Percentiles rank a stretch among this genome's conserved stretches.
phyloP scores from a whole-genome alignment of 2,113 vertebrate species.

The Pongo pygmaeus region DNA sequence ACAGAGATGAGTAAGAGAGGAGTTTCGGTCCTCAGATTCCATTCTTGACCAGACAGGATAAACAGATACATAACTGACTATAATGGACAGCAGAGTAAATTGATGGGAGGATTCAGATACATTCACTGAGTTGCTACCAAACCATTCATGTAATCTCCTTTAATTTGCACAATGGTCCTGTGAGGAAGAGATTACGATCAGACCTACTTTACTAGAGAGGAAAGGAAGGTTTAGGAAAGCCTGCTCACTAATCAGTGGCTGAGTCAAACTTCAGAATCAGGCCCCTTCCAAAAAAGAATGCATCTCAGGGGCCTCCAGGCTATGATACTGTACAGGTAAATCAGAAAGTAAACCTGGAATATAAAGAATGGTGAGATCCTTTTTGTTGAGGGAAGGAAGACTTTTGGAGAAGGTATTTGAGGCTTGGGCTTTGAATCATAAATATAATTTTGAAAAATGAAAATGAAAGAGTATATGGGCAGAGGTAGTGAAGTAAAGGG shows the following conservation, averaged over 20 bases:
- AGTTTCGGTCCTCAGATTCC: background rate
- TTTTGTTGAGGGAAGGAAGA: background rate
- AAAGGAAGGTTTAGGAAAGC: background rate
- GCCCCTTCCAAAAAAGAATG: background rate
- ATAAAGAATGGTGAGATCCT: background rate
- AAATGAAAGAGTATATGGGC: background rate
- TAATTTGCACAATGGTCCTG: background rate
- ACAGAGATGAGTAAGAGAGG: background rate
- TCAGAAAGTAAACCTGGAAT: background rate
- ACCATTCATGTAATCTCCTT: background rate
- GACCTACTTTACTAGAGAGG: background rate
- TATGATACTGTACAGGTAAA: background rate
- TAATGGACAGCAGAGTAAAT: background rate
- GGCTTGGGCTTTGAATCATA: background rate
- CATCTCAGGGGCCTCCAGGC: background rate
- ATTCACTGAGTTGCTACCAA: background rate
- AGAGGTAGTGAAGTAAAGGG: background rate
- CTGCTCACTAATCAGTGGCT: background rate
- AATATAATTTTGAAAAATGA: background rate
- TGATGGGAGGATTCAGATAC: background rate
- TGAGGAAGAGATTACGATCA: background rate
- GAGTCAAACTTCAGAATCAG: background rate
- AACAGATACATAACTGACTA: background rate
- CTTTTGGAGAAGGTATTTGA: background rate
- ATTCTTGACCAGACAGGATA: background rate